These are phyloP conservation scores for Anoncus sp. DNA, from an alignment of 2,888 invertebrate species.

Conservation along the genomic window DNA sequence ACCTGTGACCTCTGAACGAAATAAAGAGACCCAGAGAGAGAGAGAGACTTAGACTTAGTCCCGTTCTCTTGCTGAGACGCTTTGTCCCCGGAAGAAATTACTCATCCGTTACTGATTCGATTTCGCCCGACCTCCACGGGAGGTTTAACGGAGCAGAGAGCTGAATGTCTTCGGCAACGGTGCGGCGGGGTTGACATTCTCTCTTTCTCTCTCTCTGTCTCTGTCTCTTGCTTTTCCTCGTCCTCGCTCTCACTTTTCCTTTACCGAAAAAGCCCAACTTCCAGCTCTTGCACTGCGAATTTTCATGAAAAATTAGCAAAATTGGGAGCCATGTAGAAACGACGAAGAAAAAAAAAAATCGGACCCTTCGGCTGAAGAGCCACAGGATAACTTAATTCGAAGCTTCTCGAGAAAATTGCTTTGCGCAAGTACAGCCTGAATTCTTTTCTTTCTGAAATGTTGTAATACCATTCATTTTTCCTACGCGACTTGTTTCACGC, in stretches of 20 bases:
- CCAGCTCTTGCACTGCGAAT: slow-evolving; percentile 37
- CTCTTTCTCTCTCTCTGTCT: slow-evolving; percentile 3
- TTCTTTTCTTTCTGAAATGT: slow-evolving; percentile 13
- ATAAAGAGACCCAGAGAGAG: slow-evolving; percentile 17
- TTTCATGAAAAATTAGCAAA: slow-evolving; percentile 49
- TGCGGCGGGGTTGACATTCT: slow-evolving; percentile 23
- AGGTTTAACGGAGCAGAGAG: slow-evolving; percentile 71
- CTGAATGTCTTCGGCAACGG: slow-evolving; percentile 73
- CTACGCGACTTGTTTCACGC: not conserved
- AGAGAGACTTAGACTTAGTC: slow-evolving; percentile 37
- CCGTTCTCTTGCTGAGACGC: slow-evolving; percentile 47
- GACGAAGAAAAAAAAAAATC: slow-evolving; percentile 2
- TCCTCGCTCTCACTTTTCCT: slow-evolving; percentile 22
- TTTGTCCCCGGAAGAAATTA: slow-evolving; percentile 72
- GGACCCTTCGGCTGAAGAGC: not conserved
- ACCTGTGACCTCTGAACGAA: slow-evolving; percentile 15
- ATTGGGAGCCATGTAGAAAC: slow-evolving; percentile 4
- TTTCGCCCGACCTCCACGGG: slow-evolving; percentile 67
- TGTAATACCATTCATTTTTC: slow-evolving; percentile 1
- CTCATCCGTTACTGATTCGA: slow-evolving; percentile 74
- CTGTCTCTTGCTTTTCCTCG: slow-evolving; percentile 13
- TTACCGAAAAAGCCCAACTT: slow-evolving; percentile 20
- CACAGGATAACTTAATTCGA: slow-evolving; percentile 3
- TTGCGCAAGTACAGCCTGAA: not conserved
- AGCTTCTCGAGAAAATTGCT: slow-evolving; percentile 23